A percentile compares a stretch with the other conserved stretches of the same genome.
Evolutionary conservation across 2,888 invertebrate genomes (phyloP).

Genomic region (Aporophyla nigra): DNA sequence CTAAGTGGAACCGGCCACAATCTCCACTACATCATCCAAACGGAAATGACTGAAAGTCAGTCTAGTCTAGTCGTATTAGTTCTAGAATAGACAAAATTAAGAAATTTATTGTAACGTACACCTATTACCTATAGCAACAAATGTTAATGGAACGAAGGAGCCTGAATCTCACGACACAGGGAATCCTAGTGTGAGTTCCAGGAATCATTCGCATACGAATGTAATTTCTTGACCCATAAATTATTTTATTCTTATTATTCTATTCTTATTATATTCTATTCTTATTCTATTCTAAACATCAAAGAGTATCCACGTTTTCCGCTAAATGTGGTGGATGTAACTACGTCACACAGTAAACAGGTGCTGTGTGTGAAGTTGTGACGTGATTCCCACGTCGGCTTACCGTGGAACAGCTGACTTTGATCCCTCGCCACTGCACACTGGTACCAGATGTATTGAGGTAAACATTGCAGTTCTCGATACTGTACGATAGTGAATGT

Average conservation of each 20-base stretch:
- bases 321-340: neutral
- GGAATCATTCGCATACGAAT: too few relatives aligned
- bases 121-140: too few relatives aligned
- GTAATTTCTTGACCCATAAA: too few relatives aligned
- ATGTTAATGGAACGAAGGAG: too few relatives aligned
- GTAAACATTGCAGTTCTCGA: slow-evolving; percentile 44
- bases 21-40: neutral
- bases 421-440: slow-evolving; percentile 36
- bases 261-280: too few relatives aligned
- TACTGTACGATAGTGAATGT: slow-evolving; percentile 9
- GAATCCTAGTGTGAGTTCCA: too few relatives aligned
- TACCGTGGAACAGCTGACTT: slow-evolving; percentile 32
- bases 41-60: neutral
- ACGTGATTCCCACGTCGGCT: slow-evolving; percentile 15
- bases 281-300: too few relatives aligned
- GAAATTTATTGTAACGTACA: too few relatives aligned
- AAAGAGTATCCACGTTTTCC: slow-evolving; percentile 1
- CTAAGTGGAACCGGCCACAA: neutral
- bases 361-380: slow-evolving; percentile 2
- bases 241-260: too few relatives aligned
- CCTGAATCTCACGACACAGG: too few relatives aligned
- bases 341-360: slow-evolving; percentile 23
- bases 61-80: too few relatives aligned
- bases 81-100: too few relatives aligned
- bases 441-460: slow-evolving; percentile 31